Conservation (phyloP, 2,113 vertebrate genomes). For the Chlamydotis undulata region DNA sequence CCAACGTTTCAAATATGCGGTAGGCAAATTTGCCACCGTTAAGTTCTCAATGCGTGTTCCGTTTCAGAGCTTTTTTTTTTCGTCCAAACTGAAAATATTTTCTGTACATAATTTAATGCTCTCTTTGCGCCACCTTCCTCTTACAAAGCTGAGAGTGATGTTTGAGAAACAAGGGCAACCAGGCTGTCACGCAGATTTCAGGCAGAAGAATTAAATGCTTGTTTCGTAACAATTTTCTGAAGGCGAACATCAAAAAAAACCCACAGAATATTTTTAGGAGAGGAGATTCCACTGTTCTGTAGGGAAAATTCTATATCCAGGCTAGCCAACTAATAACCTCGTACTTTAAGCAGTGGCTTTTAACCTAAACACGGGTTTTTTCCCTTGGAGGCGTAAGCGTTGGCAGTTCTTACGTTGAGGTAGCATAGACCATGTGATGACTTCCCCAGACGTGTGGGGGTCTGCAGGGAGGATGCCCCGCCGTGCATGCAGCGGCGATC, state of each 20-base stretch:
- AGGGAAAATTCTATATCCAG: neutral
- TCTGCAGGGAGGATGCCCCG: neutral
- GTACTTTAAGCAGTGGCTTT: neutral
- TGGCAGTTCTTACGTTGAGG: neutral
- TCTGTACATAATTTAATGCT: neutral
- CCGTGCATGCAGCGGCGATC: fast-evolving
- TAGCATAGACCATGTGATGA: neutral
- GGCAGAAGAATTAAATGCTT: fast-evolving
- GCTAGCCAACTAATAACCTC: neutral
- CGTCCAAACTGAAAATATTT: neutral
- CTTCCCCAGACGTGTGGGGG: neutral
- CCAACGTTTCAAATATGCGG: neutral
- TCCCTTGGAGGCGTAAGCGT: neutral
- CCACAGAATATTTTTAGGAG: neutral
- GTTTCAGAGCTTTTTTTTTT: neutral
- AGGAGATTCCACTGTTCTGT: neutral
- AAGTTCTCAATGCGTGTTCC: neutral
- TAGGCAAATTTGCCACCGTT: neutral
- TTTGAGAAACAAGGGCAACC: neutral
- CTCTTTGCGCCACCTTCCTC: neutral
- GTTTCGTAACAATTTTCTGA: neutral
- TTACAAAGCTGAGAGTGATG: neutral
- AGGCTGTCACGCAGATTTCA: neutral
- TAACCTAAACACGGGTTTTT: neutral
- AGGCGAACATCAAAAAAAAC: neutral